These are phyloP conservation scores for Atta cephalotes DNA, from an alignment of 1,140 invertebrate species.

Conservation along the genomic window DNA sequence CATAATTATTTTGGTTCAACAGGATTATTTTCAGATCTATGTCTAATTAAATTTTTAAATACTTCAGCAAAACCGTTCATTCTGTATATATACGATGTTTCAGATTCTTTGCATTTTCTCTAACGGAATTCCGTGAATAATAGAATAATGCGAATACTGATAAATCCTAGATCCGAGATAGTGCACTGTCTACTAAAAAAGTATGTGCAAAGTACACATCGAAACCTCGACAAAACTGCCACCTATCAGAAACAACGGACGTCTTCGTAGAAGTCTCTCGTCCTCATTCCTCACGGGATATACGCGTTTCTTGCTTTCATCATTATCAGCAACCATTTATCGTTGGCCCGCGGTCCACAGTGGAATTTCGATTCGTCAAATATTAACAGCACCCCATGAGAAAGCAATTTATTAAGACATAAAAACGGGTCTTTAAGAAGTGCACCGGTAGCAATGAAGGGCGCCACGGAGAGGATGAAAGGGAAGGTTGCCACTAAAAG, in stretches of 20 bases:
- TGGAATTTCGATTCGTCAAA: constrained; percentile 51
- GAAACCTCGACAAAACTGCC: constrained; percentile 41
- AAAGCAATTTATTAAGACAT: constrained; percentile 74
- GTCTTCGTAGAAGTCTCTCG: constrained; percentile 12
- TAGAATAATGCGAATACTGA: constrained; percentile 17
- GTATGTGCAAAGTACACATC: constrained; percentile 34
- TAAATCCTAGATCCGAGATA: not conserved
- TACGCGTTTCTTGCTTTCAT: constrained; percentile 30
- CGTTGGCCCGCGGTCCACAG: constrained; percentile 1
- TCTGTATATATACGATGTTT: not conserved
- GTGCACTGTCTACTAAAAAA: not conserved
- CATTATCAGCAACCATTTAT: constrained; percentile 34
- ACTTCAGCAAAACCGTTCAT: no score
- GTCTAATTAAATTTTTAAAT: no score
- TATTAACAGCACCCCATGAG: constrained; percentile 53
- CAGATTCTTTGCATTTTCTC: not conserved
- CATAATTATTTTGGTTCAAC: no score
- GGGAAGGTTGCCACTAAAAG: constrained; percentile 32
- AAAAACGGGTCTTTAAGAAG: constrained; percentile 63
- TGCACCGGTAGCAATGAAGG: not conserved
- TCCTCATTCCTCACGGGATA: not conserved
- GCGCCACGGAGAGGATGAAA: not conserved
- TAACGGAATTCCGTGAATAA: not conserved
- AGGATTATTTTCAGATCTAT: no score
- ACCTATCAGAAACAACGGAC: constrained; percentile 52